Evolutionary conservation across 2,797 vertebrate genomes (phyloP), one percentile per base, ranked within the genome.

Genomic region (Cetoscarus ocellatus): DNA sequence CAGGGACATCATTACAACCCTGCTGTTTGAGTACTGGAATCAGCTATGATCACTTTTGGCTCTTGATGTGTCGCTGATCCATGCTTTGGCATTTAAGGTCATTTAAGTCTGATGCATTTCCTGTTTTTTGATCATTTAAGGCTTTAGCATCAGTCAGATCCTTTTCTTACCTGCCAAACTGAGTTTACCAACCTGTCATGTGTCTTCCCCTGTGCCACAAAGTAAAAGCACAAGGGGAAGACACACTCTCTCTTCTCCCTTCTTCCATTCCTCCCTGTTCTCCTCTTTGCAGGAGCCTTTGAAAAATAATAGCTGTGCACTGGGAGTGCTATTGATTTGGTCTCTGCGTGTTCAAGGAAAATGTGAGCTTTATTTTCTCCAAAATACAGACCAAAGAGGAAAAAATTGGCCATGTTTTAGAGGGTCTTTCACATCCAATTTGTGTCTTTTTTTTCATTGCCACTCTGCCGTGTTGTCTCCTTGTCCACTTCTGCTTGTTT

Each of bases 261-360:
- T 57, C 17, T 9, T 38, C 63, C 44, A 49, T 44, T 4, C 40
- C 61, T 72, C 42, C 49, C 6, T 27, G 73, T 52, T 38, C 44
- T 70, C 51, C 54, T 82, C 55, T 77, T 89, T 34, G 65, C 70
- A 42, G 73, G 70, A 87, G 78, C 72, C 86, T 90, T 92, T 91
- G 85, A 91, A 90, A 86, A 90, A 91, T 88, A 91, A 90, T 88
- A 87, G 82, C 65, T 71, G 70, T 82, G 77, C 79, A 64, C 75
- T 81, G 84, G 86, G 83, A 88, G 65, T n/a, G 13, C 75, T 91
- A 92, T 92, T 90, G 90, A 93, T 92, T 88, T 80, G 75, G 82
- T 87, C 83, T 81, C 44, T 27, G 63, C 44, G 14, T 73, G 80
- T 72, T 87, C 57, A 38, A 73, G 77, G 64, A 76, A 77, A 84